Conservation (phyloP, 2,888 invertebrate species). For the Osmoderma eremita region DNA sequence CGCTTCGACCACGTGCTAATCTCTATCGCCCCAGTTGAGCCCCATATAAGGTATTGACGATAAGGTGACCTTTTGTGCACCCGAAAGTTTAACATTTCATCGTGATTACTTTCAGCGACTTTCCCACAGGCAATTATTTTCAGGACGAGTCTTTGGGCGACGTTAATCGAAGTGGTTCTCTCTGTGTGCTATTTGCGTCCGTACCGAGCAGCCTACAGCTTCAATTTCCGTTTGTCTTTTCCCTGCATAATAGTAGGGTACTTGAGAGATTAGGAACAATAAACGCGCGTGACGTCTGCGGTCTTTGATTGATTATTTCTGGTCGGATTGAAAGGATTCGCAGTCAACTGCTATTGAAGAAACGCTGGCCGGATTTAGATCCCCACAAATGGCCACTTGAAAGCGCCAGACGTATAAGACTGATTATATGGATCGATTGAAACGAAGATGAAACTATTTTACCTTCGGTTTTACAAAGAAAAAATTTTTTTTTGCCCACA, state of each 20-base stretch:
- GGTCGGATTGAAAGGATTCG: slow-evolving; percentile 8
- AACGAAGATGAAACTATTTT: too few relatives aligned
- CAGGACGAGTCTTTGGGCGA: background rate
- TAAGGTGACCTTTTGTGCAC: too few relatives aligned
- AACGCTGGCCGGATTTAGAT: slow-evolving; percentile 4
- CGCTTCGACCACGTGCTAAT: slow-evolving; percentile 12
- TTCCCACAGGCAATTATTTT: background rate
- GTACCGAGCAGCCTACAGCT: background rate
- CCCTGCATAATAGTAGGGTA: slow-evolving; percentile 3
- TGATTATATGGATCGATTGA: background rate
- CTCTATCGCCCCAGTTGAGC: too few relatives aligned
- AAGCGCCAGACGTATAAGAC: background rate
- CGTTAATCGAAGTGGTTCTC: slow-evolving; percentile 6
- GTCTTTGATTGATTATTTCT: slow-evolving; percentile 26
- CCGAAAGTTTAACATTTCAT: too few relatives aligned
- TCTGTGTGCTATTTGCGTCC: slow-evolving; percentile 18
- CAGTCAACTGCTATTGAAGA: background rate
- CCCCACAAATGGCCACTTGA: slow-evolving; percentile 22
- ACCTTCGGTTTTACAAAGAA: too few relatives aligned
- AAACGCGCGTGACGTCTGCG: slow-evolving; percentile 17
- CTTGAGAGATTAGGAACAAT: slow-evolving; percentile 25
- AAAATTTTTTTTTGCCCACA: too few relatives aligned
- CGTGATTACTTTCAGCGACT: background rate
- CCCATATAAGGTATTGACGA: too few relatives aligned
- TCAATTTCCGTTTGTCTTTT: slow-evolving; percentile 17